Evolutionary conservation across 2,113 vertebrate genomes (phyloP).

Genomic region (Stegastes partitus): DNA sequence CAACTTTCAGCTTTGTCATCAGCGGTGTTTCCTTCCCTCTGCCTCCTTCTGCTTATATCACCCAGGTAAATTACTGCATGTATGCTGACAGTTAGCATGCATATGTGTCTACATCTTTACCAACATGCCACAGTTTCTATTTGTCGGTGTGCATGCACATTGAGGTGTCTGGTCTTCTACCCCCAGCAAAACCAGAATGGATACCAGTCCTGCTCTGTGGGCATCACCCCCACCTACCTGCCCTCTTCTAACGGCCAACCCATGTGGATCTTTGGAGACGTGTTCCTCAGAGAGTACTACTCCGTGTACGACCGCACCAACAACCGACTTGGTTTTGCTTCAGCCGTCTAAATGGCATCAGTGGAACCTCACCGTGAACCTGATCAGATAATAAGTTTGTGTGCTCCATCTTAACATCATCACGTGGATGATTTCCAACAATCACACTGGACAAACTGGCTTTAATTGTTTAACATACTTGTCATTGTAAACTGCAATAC

Average conservation of each 20-base stretch:
- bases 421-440: background rate
- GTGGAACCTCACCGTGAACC: constrained; percentile 4
- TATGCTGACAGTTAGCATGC: background rate
- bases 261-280: constrained; percentile 81
- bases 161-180: background rate
- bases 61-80: constrained; percentile 43
- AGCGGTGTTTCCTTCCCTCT: constrained; percentile 68
- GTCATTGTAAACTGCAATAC: background rate
- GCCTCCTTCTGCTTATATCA: constrained; percentile 73
- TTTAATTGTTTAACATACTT: background rate
- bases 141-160: background rate
- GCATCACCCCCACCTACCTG: constrained; percentile 77
- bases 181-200: constrained; percentile 49
- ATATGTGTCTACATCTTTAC: background rate
- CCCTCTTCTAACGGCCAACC: constrained; percentile 72
- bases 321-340: constrained; percentile 79
- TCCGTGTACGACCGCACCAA: constrained; percentile 77
- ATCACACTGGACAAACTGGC: background rate
- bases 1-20: constrained; percentile 77
- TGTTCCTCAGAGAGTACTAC: constrained; percentile 83
- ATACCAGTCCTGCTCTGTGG: constrained; percentile 67
- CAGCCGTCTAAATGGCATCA: constrained; percentile 57
- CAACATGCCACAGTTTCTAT: background rate
- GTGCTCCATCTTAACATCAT: background rate
- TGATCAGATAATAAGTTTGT: constrained; percentile 4